Evolutionary conservation across 2,113 vertebrate species (phyloP).

Genomic region (Pseudonaja textilis): DNA sequence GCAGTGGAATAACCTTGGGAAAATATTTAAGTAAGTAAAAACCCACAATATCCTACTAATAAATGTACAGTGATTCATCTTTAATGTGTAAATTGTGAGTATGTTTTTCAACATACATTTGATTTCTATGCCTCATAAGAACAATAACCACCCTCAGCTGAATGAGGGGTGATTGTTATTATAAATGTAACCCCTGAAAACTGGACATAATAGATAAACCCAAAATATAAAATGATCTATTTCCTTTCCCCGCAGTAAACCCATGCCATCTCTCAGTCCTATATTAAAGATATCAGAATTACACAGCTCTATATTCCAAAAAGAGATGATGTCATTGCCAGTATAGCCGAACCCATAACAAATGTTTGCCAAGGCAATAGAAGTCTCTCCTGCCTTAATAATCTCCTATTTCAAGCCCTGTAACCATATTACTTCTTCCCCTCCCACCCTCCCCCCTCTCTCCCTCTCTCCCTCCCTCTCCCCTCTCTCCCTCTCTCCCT

Average conservation of each 20-base stretch:
- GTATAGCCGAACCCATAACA: conserved; percentile 19
- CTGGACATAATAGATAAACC: neutral
- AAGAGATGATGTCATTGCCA: conserved; percentile 50
- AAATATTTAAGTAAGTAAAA: neutral
- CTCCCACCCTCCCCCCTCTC: neutral
- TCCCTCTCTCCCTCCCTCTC: neutral
- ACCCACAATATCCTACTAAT: neutral
- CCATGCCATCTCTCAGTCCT: neutral
- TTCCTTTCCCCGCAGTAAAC: neutral
- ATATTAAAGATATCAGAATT: conserved; percentile 13
- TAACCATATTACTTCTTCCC: neutral
- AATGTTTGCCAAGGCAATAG: conserved; percentile 2
- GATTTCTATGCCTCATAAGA: conserved; percentile 4
- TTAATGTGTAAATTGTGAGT: neutral
- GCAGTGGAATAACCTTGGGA: neutral
- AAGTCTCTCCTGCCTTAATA: conserved; percentile 27
- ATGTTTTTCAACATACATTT: conserved; percentile 1
- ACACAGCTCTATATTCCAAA: conserved; percentile 24
- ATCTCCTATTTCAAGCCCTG: conserved; percentile 32
- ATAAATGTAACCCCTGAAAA: conserved; percentile 32
- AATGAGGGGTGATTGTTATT: conserved; percentile 22
- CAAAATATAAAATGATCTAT: neutral
- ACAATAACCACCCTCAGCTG: conserved; percentile 5
- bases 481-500: neutral
- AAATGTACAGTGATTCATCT: neutral